Conservation (phyloP, 2,888 invertebrate genomes). For the Eupithecia insigniata region DNA sequence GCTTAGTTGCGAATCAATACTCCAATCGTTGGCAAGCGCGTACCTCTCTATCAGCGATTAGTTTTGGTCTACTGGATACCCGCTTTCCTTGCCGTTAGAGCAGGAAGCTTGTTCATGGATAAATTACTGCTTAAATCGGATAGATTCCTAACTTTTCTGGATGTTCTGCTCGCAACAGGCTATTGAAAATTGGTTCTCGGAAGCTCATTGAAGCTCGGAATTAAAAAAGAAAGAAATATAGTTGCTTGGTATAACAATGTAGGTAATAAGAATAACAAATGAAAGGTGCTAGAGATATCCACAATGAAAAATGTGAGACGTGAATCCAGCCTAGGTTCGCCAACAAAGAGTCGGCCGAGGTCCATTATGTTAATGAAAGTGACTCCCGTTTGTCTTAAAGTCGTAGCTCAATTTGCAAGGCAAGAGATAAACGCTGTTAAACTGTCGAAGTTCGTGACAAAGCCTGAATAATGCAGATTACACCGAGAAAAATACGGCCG, state of each 20-base stretch:
- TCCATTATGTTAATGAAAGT: slow-evolving; percentile 84
- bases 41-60: slow-evolving; percentile 82
- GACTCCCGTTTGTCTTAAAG: slow-evolving; percentile 84
- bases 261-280: slow-evolving; percentile 43
- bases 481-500: slow-evolving; percentile 83
- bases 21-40: slow-evolving; percentile 76
- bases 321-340: slow-evolving; percentile 73
- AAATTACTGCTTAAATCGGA: slow-evolving; percentile 58
- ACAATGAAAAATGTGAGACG: slow-evolving; percentile 62
- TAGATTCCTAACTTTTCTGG: slow-evolving; percentile 39
- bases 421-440: slow-evolving; percentile 85
- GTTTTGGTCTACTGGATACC: slow-evolving; percentile 78
- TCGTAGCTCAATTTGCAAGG: slow-evolving; percentile 85
- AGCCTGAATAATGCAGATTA: slow-evolving; percentile 85
- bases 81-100: slow-evolving; percentile 65
- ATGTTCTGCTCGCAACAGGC: slow-evolving; percentile 34
- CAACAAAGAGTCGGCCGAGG: slow-evolving; percentile 80
- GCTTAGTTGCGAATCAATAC: slow-evolving; percentile 71
- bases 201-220: slow-evolving; percentile 16
- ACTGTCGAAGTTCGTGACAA: slow-evolving; percentile 85
- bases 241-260: slow-evolving; percentile 17
- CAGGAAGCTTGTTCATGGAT: slow-evolving; percentile 55
- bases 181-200: slow-evolving; percentile 34
- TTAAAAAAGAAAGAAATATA: not conserved
- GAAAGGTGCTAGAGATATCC: slow-evolving; percentile 48